Base-by-base conservation (phyloP, 2,888 invertebrate genomes). In the Sarcophaga carnaria region DNA sequence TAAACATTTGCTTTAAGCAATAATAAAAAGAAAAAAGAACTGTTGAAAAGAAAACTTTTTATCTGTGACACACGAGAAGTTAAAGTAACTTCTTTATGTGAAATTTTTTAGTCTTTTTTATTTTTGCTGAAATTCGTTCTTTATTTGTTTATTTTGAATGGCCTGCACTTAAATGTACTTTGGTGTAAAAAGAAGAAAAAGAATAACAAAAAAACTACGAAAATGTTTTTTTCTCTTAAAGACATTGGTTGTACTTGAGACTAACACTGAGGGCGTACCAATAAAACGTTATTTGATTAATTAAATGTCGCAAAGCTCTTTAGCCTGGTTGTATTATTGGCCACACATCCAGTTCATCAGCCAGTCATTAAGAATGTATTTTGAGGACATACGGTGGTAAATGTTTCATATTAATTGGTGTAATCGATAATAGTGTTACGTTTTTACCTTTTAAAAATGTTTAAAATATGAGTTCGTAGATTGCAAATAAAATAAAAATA, bases 91-190 rank as follows among this genome's bases (percentile, higher is more conserved):
- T 22, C 22, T 22, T 22, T 22, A 22, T 22, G 1, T 22, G 22
- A n/a, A 27, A 17, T 66, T 66, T 66, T 69, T 2, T 37, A 22
- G 14, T 47, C 22, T 71, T 75, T 69, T 67, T 64, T 22, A 22
- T 62, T 77, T 66, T 20, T 80, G 67, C 25, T 69, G 37, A 64
- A 69, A 37, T 49, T 10, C 49, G 3, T 49, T 49, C 11, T 49
- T 59, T 45, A 72, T 45, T 59, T 27, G 69, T 80, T 76, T 64
- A 63, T 62, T 22, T 80, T 75, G 62, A 79, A 76, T 83, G 80
- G 67, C 83, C 67, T 74, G 71, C 49, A 83, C 72, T 49, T 62
- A 76, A 72, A 54, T 10, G 12, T 54, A 83, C 22, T 37, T 72
- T 22, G 62, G 69, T 49, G 49, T 37, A 74, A 80, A 79, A 25